These are phyloP conservation scores for Dilophus febrilis DNA, from an alignment of 2,888 invertebrate genomes.

Conservation along the genomic window DNA sequence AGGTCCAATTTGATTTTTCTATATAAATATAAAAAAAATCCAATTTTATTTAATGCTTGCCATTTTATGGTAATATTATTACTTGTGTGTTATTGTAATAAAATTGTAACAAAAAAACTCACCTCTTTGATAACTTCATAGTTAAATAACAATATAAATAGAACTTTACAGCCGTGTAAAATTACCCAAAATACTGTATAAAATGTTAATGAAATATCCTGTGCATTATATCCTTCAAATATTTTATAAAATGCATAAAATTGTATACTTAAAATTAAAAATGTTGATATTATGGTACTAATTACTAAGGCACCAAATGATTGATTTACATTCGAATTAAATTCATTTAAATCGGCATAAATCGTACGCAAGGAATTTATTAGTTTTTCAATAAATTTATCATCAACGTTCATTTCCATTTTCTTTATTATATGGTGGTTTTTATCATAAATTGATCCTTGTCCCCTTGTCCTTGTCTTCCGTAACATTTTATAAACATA, in stretches of 20 bases:
- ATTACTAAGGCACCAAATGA: neutral
- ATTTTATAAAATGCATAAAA: conserved; percentile 2
- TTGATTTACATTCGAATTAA: neutral
- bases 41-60: neutral
- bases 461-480: too few relatives aligned
- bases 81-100: neutral
- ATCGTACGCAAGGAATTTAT: neutral
- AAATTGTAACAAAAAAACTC: neutral
- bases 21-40: too few relatives aligned
- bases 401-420: too few relatives aligned
- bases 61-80: too few relatives aligned
- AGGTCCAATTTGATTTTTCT: neutral
- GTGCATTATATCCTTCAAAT: neutral
- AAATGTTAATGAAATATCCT: neutral
- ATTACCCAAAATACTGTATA: neutral
- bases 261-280: neutral
- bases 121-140: neutral
- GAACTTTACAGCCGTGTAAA: neutral
- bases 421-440: too few relatives aligned
- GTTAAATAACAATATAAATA: neutral
- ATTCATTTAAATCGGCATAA: neutral
- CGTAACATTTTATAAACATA: too few relatives aligned
- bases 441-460: too few relatives aligned
- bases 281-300: conserved; percentile 1
- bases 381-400: neutral